Percentiles rank a stretch among this genome's conserved stretches.
Evolutionary conservation across 2,797 vertebrate species (phyloP).

Genomic region (Paguma larvata): DNA sequence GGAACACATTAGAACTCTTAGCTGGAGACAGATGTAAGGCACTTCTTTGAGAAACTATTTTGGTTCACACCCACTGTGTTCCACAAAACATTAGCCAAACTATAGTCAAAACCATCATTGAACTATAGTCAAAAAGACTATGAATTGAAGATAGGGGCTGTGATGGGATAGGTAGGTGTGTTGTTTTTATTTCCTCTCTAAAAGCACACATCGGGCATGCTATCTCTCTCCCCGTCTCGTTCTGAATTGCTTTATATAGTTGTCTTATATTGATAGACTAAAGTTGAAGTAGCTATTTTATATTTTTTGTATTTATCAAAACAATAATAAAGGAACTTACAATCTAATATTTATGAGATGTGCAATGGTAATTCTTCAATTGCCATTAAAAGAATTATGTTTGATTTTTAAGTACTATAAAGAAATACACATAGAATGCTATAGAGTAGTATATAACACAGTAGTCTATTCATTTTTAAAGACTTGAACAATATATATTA

Average conservation of each 20-base stretch:
- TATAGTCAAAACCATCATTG: too few relatives aligned
- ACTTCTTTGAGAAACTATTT: neutral
- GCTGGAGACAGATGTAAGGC: too few relatives aligned
- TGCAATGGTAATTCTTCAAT: neutral
- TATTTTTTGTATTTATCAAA: neutral
- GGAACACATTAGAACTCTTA: neutral
- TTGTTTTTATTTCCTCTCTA: neutral
- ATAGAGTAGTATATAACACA: neutral
- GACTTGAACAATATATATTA: neutral
- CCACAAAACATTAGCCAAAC: neutral
- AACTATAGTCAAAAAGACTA: neutral
- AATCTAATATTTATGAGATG: neutral
- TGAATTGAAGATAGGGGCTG: accelerated
- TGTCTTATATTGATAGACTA: neutral
- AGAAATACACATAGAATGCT: neutral
- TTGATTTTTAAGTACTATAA: neutral
- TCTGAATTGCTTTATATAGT: neutral
- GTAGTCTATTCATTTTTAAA: neutral
- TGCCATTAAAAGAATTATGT: neutral
- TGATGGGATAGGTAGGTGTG: accelerated
- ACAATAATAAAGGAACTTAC: neutral
- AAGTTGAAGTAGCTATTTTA: neutral
- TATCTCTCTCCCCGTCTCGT: neutral
- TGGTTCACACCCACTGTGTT: neutral
- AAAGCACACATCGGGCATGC: neutral